Evolutionary conservation across 2,888 invertebrate genomes (phyloP).

Genomic region (Ophion slaviceki): DNA sequence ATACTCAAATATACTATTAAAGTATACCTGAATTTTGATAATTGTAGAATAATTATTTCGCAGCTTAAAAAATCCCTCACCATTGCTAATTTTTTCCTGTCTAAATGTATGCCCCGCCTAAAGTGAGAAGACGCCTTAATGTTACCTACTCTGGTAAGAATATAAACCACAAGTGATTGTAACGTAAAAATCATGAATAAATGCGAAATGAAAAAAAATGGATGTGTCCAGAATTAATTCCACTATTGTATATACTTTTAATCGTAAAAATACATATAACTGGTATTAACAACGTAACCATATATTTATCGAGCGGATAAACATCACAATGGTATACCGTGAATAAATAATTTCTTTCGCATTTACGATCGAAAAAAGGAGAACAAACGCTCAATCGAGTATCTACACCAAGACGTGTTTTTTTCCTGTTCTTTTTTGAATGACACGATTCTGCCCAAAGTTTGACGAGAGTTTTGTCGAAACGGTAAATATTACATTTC

Average conservation of each 20-base stretch:
- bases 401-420: neutral
- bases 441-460: conserved; percentile 19
- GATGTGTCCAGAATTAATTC: neutral
- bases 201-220: neutral
- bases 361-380: neutral
- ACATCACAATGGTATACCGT: conserved; percentile 22
- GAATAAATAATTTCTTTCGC: neutral
- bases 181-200: no score
- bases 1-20: no score
- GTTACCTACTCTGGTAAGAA: no score
- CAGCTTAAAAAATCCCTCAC: no score
- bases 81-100: no score
- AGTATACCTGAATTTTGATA: no score
- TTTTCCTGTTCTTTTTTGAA: conserved; percentile 10
- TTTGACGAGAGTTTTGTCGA: conserved; percentile 16
- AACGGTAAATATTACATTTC: conserved; percentile 25
- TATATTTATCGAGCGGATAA: conserved; percentile 35
- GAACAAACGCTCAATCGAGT: neutral
- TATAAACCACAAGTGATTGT: no score
- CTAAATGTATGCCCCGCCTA: no score
- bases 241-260: neutral
- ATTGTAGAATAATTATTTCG: no score
- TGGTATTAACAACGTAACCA: conserved; percentile 5
- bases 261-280: neutral
- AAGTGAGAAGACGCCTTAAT: no score